Percentiles rank a stretch among this genome's conserved stretches.
Evolutionary conservation across 2,888 invertebrate genomes (phyloP).

Genomic region (Eupithecia subfuscata): DNA sequence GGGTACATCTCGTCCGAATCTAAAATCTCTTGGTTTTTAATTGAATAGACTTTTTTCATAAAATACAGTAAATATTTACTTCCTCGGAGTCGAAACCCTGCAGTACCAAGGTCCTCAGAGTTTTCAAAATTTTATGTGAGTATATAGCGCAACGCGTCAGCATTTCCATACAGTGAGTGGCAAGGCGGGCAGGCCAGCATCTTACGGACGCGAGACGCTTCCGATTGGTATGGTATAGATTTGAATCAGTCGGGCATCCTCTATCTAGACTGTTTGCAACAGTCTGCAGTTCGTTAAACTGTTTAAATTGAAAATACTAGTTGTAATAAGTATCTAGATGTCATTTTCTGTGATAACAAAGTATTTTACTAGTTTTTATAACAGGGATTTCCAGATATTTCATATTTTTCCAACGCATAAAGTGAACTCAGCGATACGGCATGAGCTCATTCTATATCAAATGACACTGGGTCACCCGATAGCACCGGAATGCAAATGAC

Average conservation of each 20-base stretch:
- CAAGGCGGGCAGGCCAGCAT: background rate
- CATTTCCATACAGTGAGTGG: background rate
- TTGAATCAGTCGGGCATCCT: background rate
- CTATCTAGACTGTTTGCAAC: background rate
- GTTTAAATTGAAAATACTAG: background rate
- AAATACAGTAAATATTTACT: background rate
- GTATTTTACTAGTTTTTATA: background rate
- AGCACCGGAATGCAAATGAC: conserved; percentile 40
- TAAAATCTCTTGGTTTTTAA: background rate
- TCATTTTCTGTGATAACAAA: background rate
- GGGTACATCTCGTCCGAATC: too few species aligned
- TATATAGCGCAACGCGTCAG: background rate
- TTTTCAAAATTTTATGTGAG: background rate
- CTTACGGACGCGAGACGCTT: background rate
- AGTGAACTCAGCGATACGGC: conserved; percentile 30
- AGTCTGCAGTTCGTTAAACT: background rate
- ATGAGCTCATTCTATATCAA: conserved; percentile 52
- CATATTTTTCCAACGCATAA: conserved; percentile 20
- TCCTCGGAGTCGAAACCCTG: background rate
- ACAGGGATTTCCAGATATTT: background rate
- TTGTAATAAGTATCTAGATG: too few species aligned
- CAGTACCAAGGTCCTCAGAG: too few species aligned
- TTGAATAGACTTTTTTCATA: background rate
- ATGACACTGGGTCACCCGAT: conserved; percentile 55
- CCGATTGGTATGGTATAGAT: background rate